Conservation (phyloP, 2,797 vertebrate genomes). For the Trematomus bernacchii region DNA sequence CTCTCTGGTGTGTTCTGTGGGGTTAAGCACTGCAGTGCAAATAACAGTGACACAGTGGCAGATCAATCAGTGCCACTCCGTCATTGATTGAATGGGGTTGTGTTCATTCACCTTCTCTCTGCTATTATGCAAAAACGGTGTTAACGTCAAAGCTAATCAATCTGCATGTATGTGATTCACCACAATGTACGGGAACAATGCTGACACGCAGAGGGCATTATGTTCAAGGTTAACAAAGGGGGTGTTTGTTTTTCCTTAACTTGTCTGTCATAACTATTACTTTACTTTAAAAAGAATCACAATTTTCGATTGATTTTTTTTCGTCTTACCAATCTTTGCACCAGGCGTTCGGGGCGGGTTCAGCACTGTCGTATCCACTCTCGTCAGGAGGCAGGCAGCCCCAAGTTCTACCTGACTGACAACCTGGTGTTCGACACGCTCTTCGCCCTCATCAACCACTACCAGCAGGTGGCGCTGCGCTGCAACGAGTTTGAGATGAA, state of each 20-base stretch:
- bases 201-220: not conserved
- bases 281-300: not conserved
- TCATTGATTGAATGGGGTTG: constrained; percentile 30
- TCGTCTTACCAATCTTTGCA: not conserved
- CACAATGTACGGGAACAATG: not conserved
- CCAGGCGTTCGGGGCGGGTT: constrained; percentile 95
- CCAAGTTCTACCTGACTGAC: constrained; percentile 99
- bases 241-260: not conserved
- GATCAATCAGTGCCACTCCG: constrained; percentile 39
- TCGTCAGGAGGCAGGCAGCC: constrained; percentile 95
- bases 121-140: not conserved
- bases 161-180: constrained; percentile 7
- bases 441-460: constrained; percentile 97
- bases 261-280: not conserved
- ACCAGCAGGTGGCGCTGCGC: constrained; percentile 97
- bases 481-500: constrained; percentile 99
- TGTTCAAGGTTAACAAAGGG: not conserved
- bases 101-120: constrained; percentile 14
- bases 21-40: not conserved
- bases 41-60: not conserved
- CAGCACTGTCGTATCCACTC: constrained; percentile 99
- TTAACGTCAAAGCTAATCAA: constrained; percentile 21
- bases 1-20: not conserved
- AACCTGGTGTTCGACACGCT: constrained; percentile 98
- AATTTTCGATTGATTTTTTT: not conserved